A percentile compares a stretch with the other conserved stretches of the same genome.
Evolutionary conservation across 2,797 vertebrate species (phyloP).

Genomic region (Gymnoscopelus braueri): DNA sequence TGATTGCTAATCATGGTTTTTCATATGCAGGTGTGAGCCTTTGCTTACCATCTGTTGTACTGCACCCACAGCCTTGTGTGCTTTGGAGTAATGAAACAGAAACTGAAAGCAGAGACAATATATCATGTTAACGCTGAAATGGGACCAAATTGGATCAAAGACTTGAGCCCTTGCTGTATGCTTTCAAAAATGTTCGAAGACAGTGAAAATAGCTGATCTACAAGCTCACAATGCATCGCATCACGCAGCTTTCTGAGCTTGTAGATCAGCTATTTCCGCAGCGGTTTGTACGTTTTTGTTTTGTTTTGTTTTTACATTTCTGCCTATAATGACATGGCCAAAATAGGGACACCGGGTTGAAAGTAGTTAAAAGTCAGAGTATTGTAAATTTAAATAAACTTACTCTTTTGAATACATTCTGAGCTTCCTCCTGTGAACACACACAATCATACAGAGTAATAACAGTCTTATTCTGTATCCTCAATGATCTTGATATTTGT

Average conservation of each 20-base stretch:
- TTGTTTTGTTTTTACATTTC: too few species aligned
- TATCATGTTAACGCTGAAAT: background rate
- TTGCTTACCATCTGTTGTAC: slow-evolving; percentile 71
- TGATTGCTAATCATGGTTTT: too few species aligned
- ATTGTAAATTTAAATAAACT: slow-evolving; percentile 31
- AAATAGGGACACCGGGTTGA: background rate
- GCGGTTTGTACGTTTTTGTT: too few species aligned
- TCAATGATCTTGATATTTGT: too few species aligned
- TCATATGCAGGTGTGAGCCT: too few species aligned
- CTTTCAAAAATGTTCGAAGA: background rate
- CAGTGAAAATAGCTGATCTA: too few species aligned
- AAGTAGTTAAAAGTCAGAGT: slow-evolving; percentile 1
- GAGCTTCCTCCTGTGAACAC: slow-evolving; percentile 74
- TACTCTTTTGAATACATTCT: slow-evolving; percentile 85
- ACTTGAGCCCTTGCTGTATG: background rate
- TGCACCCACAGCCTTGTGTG: slow-evolving; percentile 74
- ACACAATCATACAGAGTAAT: slow-evolving; percentile 13
- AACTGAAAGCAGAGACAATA: slow-evolving; percentile 64
- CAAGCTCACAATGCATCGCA: too few species aligned
- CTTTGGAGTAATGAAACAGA: slow-evolving; percentile 85
- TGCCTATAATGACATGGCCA: too few species aligned
- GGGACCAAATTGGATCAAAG: too few species aligned
- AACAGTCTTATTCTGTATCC: background rate
- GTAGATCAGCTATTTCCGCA: too few species aligned
- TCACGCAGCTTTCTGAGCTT: too few species aligned